A percentile compares a stretch with the other conserved stretches of the same genome.
These are phyloP conservation scores for Drosophila sp. DNA, from an alignment of 1,140 invertebrate species.

Conservation along the genomic window DNA sequence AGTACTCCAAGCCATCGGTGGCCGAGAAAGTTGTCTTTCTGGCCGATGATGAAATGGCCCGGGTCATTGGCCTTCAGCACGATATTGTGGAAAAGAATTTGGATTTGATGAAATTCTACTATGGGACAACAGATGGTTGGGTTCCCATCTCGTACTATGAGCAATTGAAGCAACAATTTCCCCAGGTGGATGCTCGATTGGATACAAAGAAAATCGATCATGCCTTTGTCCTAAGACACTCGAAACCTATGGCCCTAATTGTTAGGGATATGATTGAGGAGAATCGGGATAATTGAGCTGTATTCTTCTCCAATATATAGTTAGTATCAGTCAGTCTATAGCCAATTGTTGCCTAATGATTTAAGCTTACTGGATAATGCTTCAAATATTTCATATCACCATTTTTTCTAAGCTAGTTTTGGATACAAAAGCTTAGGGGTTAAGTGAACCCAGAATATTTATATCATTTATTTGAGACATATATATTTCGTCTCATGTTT, in stretches of 20 bases:
- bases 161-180: constrained; percentile 86
- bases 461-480: too few relatives aligned
- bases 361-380: neutral
- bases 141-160: constrained; percentile 87
- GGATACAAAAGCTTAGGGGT: neutral
- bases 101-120: constrained; percentile 89
- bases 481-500: too few relatives aligned
- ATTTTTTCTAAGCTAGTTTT: neutral
- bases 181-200: constrained; percentile 86
- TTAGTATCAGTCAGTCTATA: neutral
- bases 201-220: constrained; percentile 88
- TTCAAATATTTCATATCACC: neutral
- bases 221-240: constrained; percentile 89
- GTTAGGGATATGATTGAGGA: constrained; percentile 85
- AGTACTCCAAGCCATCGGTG: constrained; percentile 84
- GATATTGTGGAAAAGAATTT: constrained; percentile 84
- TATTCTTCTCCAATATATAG: too few relatives aligned
- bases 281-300: constrained; percentile 38
- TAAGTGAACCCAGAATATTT: too few relatives aligned
- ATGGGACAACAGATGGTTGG: constrained; percentile 90
- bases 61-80: constrained; percentile 86
- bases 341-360: constrained; percentile 5
- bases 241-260: constrained; percentile 86
- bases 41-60: constrained; percentile 87
- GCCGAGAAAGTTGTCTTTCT: constrained; percentile 85